Conservation (phyloP, 2,113 vertebrate species). For the Rhizomys pruinosus region DNA sequence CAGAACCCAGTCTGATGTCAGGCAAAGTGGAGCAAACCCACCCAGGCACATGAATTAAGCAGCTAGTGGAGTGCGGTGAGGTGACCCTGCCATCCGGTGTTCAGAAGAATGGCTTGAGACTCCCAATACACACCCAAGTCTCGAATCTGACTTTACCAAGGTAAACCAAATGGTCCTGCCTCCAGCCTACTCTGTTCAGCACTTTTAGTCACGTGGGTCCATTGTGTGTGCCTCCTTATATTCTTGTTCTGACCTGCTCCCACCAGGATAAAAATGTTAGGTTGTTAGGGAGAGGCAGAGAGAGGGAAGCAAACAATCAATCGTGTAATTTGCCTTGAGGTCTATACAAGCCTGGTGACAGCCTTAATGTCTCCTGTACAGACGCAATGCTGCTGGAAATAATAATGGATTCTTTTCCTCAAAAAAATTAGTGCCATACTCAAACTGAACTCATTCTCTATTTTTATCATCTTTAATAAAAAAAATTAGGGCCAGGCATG, state of each 20-base stretch:
- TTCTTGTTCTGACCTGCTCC: neutral
- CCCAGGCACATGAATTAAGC: neutral
- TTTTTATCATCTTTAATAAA: neutral
- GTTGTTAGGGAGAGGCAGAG: neutral
- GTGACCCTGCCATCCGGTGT: constrained; percentile 27
- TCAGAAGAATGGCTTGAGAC: neutral
- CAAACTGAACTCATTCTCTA: neutral
- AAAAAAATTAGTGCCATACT: neutral
- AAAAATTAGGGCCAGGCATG: too few species aligned
- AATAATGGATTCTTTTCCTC: neutral
- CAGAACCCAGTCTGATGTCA: neutral
- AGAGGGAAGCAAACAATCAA: neutral
- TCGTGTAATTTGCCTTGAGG: neutral
- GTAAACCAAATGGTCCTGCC: neutral
- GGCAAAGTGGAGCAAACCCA: neutral
- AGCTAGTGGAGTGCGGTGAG: neutral
- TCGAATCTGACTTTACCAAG: neutral
- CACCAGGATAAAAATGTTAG: neutral
- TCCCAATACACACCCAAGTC: neutral
- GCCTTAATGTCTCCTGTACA: neutral
- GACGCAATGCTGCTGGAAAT: neutral
- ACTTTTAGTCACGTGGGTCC: neutral
- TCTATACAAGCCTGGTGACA: neutral
- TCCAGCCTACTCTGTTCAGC: neutral
- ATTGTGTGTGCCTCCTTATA: neutral